Base-by-base conservation (phyloP, 2,113 vertebrate species). In the Eudyptes chrysolophus region DNA sequence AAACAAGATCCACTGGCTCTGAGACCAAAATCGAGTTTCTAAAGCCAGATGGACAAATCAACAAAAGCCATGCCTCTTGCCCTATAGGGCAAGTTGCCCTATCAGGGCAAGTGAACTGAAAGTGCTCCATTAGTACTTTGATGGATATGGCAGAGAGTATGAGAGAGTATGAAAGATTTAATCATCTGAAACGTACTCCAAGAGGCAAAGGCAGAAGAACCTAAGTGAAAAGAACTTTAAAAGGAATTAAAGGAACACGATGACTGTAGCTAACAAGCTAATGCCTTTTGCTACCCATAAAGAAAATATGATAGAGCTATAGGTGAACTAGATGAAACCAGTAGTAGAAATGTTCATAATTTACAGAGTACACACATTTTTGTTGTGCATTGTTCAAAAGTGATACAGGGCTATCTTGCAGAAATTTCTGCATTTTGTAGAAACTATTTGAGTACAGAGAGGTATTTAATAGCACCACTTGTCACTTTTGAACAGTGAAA, bases 191-290 rank as follows among this genome's bases (percentile, higher is more conserved):
- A 92, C 0, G 0, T 30, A 44, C 26, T 62, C 62, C 25, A 64
- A 62, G n/a, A 89, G 64, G 38, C 29, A 87, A 89, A 91, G 55
- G 65, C 16, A 75, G 77, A 72, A 89, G 69, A 79, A 89, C 17
- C 51, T 84, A 55, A 94, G 75, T 77, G 62, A 92, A 80, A 87
- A 88, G 54, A 88, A 74, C 85, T 93, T 95, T 65, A 85, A 94
- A 88, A 92, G 34, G 40, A 90, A 83, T 69, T 46, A 92, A 82
- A 96, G 36, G 71, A 74, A 84, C 58, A 51, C 51, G 52, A 83
- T 80, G 78, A 62, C 74, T 80, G 25, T 48, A 76, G 68, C 62
- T 85, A 96, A 90, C 62, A 86, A 92, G 55, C 8, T 90, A 88
- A 88, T 77, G 54, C 10, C 51, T 96, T 95, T 77, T 81, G 46